Base-by-base conservation (phyloP, 1,140 invertebrate genomes). In the Meloidogyne hapla region DNA sequence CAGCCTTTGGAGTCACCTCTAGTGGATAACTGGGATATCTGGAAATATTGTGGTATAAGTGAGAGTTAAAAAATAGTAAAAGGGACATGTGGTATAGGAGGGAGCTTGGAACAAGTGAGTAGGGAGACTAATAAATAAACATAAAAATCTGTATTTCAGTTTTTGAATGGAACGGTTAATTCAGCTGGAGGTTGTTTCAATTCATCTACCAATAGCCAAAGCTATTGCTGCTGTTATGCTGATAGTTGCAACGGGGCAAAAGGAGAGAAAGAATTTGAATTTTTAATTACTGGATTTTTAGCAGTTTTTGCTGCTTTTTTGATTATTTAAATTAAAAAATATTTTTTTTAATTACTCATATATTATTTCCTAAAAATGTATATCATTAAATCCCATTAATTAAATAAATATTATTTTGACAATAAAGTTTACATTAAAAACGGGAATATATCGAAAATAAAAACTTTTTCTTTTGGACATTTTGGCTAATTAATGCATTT, bases 161-260 rank as follows among this genome's bases (percentile, higher is more conserved):
- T 61, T 38, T 23, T 23, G 15, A 73, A 73, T 21, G 71, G 71
- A 61, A 73, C 71, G 5, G 1, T 23, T 13, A 33, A 61, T n/a
- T 12, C 48, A 23, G 21, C 21, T 10, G 33, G 56, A 0, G 21
- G 61, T 6, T 73, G 71, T 23, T 63, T 28, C 9, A 73, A 73
- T 63, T 73, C 71, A 38, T 6, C 33, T 33, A 33, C 33, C 4
- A 73, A 73, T 21, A 21, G 15, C 23, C n/a, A 26, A 12, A 15
- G 33, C 15, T 73, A 73, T 63, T 73, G 71, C 56, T 73, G 71
- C 25, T 73, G 71, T 40, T 73, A 73, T 40, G 71, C 28, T 21
- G 71, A 73, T 45, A 73, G 23, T 33, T 73, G 71, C 25, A 73
- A 73, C 12, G 28, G 28, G 21, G 65, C n/a, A n/a, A 56, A n/a